Base-by-base conservation (phyloP, 1,140 invertebrate species). In the Panagrolaimus sp. region DNA sequence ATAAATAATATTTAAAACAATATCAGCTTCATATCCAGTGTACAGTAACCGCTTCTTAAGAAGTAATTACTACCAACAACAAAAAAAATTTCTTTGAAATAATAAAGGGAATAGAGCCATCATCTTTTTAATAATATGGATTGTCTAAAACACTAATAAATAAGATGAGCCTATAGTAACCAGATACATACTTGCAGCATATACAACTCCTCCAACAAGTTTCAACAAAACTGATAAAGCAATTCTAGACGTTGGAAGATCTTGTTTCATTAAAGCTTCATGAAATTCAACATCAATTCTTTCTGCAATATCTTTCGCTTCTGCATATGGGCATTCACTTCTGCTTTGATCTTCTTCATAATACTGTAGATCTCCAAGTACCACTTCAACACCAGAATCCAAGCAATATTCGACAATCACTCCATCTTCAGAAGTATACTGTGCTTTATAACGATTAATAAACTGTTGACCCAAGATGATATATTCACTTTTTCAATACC, bases 271-370 rank as follows among this genome's bases (percentile, higher is more conserved):
- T 57, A 57, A 25, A 11, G 27, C 8, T 11, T 57, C 51, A 1
- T 9, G 20, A 20, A 57, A 25, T 8, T 20, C 51, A n/a, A 4
- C 20, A 16, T 57, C 8, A 20, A 57, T 11, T 8, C 51, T 13
- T 57, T 57, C 20, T 20, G 51, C 51, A 16, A 57, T 16, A 25
- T 57, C 51, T 27, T 57, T 57, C 9, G 51, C 51, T 57, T 57
- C 51, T 11, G n/a, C 20, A 57, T 57, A n/a, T n/a, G n/a, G n/a
- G n/a, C n/a, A n/a, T n/a, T n/a, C n/a, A n/a, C n/a, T n/a, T n/a
- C n/a, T n/a, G n/a, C n/a, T n/a, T 5, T 27, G n/a, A 27, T 11
- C 9, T 11, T 20, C 51, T 57, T 57, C 27, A 27, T 57, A 57
- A 25, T 25, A 57, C 16, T 11, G n/a, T 20, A 57, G 8, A 20